Base-by-base conservation (phyloP, 2,797 vertebrate genomes). In the Pogoniulus pusillus region DNA sequence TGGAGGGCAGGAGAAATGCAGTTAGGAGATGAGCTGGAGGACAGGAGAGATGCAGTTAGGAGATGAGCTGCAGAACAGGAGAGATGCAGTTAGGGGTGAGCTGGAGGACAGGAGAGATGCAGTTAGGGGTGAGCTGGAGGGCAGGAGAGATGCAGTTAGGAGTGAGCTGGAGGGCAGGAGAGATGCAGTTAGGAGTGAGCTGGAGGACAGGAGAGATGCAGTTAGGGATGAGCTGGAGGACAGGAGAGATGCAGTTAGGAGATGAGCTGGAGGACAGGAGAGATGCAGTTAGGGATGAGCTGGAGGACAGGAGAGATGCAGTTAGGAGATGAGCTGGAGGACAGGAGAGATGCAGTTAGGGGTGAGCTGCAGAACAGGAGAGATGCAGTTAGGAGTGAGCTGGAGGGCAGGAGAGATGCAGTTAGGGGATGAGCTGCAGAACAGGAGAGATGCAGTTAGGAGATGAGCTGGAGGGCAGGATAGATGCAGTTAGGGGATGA, bases 11-110 rank as follows among this genome's bases (percentile, higher is more conserved):
- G 34, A 79, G 32, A 23, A 57, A 35, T 47, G 45, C 45, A 58
- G 57, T 27, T 26, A 29, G 26, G 30, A n/a, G 27, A 11, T 4
- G 30, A 39, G 41, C 41, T 65, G 41, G 30, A 26, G 45, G 62
- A 63, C 63, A 47, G 43, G 34, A 79, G 64, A 0, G 2, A 12
- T 8, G 1, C 16, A 23, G 9, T 20, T 2, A 0, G 29, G 20
- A n/a, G 47, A 80, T 39, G 39, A 39, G 13, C 32, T 60, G 62
- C 45, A 66, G 0, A 3, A 7, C 9, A 2, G 27, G 26, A 37
- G 37, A 24, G 37, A 39, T 16, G 15, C 26, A 62, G 59, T 15
- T 30, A 23, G 43, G n/a, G 29, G 12, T 4, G 29, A 43, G n/a
- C 20, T 47, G 30, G 43, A 27, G 47, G 30, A 43, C 43, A 51